Percentiles rank a stretch among this genome's conserved stretches.
These are phyloP conservation scores for Sminthurinus signatus DNA, from an alignment of 1,140 invertebrate species.

Conservation along the genomic window DNA sequence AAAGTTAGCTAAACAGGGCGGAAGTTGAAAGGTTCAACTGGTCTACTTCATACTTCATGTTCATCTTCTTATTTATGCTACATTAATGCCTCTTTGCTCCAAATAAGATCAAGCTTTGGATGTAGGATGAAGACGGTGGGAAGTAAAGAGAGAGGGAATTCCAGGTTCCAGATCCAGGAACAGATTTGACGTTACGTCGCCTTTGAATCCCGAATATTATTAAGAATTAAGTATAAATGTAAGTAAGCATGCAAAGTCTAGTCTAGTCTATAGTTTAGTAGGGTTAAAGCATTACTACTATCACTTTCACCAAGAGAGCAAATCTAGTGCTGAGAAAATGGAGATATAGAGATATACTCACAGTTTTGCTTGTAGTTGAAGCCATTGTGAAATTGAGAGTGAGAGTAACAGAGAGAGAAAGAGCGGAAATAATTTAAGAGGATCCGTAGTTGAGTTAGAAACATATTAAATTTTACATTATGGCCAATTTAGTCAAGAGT, in stretches of 20 bases:
- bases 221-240: too few species aligned
- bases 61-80: too few species aligned
- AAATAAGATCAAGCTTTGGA: too few species aligned
- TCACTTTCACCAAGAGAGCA: too few species aligned
- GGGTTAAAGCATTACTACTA: too few species aligned
- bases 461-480: constrained; percentile 32
- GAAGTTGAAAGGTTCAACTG: too few species aligned
- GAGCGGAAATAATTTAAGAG: constrained; percentile 25
- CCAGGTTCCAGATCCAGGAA: not conserved
- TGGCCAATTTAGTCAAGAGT: constrained; percentile 30
- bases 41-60: too few species aligned
- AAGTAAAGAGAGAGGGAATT: not conserved
- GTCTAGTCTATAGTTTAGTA: too few species aligned
- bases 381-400: not conserved
- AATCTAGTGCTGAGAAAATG: too few species aligned
- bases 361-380: not conserved
- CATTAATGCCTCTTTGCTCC: too few species aligned
- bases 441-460: constrained; percentile 14
- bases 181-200: not conserved
- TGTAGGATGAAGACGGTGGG: not conserved
- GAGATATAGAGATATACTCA: not conserved
- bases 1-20: too few species aligned
- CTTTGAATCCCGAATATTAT: not conserved
- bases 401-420: not conserved
- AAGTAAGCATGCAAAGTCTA: too few species aligned